Evolutionary conservation across 92 coral and sea anemone species (phyloP).

Genomic region (Galaxea fascicularis): DNA sequence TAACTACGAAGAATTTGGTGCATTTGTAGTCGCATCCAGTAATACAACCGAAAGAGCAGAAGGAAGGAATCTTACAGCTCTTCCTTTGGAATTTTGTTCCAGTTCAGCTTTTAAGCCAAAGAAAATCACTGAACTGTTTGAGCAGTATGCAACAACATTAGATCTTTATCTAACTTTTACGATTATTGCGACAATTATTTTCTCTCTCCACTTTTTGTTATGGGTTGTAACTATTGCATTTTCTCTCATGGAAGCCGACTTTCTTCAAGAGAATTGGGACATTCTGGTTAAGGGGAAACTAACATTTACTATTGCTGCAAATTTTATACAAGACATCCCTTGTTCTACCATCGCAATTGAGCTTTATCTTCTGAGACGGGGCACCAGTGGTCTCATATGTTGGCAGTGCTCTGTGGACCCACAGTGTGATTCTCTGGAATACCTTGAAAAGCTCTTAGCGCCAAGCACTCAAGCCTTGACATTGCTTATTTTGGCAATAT

Average conservation of each 20-base stretch:
- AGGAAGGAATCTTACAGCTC: constrained; percentile 46
- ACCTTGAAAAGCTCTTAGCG: constrained; percentile 77
- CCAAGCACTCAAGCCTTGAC: constrained; percentile 71
- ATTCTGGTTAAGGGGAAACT: constrained; percentile 77
- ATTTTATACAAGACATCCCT: constrained; percentile 91
- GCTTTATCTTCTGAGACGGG: constrained; percentile 86
- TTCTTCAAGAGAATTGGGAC: constrained; percentile 89
- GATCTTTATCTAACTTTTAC: constrained; percentile 75
- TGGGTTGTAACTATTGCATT: constrained; percentile 82
- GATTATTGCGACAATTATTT: constrained; percentile 76
- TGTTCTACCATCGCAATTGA: constrained; percentile 89
- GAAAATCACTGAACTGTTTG: constrained; percentile 64
- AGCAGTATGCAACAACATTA: constrained; percentile 59
- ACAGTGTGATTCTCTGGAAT: constrained; percentile 68
- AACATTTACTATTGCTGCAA: constrained; percentile 83
- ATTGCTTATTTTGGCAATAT: constrained; percentile 80
- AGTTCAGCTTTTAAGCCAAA: constrained; percentile 71
- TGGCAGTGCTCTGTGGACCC: constrained; percentile 86
- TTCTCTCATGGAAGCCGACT: constrained; percentile 79
- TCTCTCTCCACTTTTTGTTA: constrained; percentile 78
- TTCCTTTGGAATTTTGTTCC: constrained; percentile 79
- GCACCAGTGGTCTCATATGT: constrained; percentile 84
- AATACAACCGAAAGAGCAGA: constrained; percentile 33
- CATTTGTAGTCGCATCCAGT: constrained; percentile 41
- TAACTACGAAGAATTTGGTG: constrained; percentile 57